These are phyloP conservation scores for Coenonympha arcania DNA, from an alignment of 2,888 invertebrate species.

Conservation along the genomic window DNA sequence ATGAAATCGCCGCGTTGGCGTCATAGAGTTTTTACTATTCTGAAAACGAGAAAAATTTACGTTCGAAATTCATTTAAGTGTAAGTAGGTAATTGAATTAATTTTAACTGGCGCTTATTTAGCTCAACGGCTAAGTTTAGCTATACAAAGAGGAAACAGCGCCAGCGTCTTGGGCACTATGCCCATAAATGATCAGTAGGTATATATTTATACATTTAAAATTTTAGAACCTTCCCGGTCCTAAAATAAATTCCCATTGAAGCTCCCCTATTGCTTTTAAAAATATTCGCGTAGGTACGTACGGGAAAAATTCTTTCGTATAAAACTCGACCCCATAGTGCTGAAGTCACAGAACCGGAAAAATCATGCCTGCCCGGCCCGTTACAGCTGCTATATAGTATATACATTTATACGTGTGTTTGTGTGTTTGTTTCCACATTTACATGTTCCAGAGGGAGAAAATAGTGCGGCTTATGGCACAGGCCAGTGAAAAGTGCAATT, in stretches of 20 bases:
- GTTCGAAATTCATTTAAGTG: too few relatives aligned
- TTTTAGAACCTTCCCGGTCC: too few relatives aligned
- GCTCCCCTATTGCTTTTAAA: conserved; percentile 24
- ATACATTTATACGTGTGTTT: conserved; percentile 6
- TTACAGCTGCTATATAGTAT: conserved; percentile 10
- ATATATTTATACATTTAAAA: too few relatives aligned
- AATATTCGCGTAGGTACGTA: conserved; percentile 25
- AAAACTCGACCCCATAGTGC: conserved; percentile 29
- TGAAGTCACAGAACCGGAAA: conserved; percentile 35
- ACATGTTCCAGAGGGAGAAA: conserved; percentile 14
- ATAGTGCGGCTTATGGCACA: conserved; percentile 5
- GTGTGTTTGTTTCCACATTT: conserved; percentile 8
- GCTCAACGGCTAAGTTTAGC: too few relatives aligned
- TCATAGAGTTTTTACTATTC: too few relatives aligned
- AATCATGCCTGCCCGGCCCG: conserved; percentile 32
- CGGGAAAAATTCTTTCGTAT: conserved; percentile 27
- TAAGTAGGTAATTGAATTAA: too few relatives aligned
- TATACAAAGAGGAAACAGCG: too few relatives aligned
- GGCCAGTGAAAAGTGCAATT: conserved; percentile 13
- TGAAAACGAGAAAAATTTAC: too few relatives aligned
- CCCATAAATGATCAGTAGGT: too few relatives aligned
- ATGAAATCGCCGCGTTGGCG: too few relatives aligned
- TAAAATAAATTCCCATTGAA: conserved; percentile 17
- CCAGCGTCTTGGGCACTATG: too few relatives aligned
- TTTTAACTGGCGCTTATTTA: too few relatives aligned